Conservation (phyloP, 2,888 invertebrate species). For the Folsomia manolachei region DNA sequence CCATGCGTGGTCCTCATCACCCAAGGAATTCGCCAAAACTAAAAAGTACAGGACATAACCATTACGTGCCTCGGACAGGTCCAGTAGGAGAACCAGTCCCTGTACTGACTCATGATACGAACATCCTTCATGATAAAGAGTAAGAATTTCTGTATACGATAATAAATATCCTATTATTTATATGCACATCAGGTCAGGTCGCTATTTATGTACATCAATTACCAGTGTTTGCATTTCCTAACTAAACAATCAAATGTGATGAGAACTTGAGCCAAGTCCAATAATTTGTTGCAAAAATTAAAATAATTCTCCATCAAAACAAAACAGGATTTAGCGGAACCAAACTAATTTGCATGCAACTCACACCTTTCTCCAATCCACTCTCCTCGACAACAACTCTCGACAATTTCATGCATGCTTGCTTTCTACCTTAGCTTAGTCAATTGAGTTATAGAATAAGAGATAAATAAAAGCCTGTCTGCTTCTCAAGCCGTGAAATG, state of each 20-base stretch:
- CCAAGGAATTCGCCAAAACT: slow-evolving; percentile 35
- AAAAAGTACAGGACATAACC: slow-evolving; percentile 30
- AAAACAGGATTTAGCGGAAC: neutral
- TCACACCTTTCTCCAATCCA: neutral
- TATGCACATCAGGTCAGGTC: neutral
- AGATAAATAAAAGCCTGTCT: neutral
- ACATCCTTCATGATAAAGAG: slow-evolving; percentile 73
- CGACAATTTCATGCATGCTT: neutral
- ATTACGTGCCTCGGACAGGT: slow-evolving; percentile 60
- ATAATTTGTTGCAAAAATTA: neutral
- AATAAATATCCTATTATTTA: neutral
- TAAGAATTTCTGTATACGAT: slow-evolving; percentile 58
- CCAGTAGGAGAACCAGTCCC: slow-evolving; percentile 52
- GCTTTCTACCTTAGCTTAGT: no score
- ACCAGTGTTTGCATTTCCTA: no score
- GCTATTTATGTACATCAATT: neutral
- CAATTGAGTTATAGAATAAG: neutral
- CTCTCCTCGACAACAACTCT: neutral
- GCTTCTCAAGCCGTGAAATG: neutral
- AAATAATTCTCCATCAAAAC: neutral
- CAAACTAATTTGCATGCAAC: neutral
- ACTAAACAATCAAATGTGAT: no score
- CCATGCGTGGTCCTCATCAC: slow-evolving; percentile 42
- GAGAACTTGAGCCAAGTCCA: no score
- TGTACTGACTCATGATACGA: slow-evolving; percentile 67